A percentile compares a stretch with the other conserved stretches of the same genome.
Conservation (phyloP, 2,888 invertebrate genomes). For the Phortica okadai region DNA sequence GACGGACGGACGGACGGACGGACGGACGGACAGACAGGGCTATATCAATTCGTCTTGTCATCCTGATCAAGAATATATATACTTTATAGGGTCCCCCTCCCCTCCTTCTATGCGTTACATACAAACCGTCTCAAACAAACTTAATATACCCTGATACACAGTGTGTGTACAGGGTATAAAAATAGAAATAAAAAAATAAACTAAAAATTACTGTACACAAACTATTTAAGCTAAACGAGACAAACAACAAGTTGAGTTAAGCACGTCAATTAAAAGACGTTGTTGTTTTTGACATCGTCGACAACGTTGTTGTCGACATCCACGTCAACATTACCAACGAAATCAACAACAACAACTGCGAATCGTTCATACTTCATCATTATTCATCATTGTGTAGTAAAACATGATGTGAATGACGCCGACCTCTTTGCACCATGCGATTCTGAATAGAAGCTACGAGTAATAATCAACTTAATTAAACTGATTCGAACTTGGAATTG, state of each 20-base stretch:
- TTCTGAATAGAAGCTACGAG: background rate
- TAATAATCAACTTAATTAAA: no score
- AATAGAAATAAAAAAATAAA: background rate
- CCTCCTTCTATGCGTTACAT: no score
- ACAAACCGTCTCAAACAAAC: no score
- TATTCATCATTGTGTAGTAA: slow-evolving; percentile 3
- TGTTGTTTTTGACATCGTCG: background rate
- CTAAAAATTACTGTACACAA: background rate
- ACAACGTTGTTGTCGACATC: no score
- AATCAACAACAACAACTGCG: background rate
- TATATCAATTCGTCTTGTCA: no score
- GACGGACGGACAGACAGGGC: no score
- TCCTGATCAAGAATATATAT: no score
- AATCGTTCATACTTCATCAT: slow-evolving; percentile 1
- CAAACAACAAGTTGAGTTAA: slow-evolving; percentile 1
- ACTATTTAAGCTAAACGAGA: no score
- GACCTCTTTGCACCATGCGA: background rate
- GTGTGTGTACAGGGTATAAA: no score
- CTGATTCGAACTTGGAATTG: background rate
- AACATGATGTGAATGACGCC: background rate
- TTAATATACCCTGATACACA: no score
- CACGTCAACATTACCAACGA: background rate
- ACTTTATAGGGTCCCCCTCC: no score
- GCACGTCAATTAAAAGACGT: slow-evolving; percentile 4
- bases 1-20: no score